Evolutionary conservation across 2,888 invertebrate species (phyloP), one percentile per base, ranked within the genome.

Genomic region (Fragum sueziense): DNA sequence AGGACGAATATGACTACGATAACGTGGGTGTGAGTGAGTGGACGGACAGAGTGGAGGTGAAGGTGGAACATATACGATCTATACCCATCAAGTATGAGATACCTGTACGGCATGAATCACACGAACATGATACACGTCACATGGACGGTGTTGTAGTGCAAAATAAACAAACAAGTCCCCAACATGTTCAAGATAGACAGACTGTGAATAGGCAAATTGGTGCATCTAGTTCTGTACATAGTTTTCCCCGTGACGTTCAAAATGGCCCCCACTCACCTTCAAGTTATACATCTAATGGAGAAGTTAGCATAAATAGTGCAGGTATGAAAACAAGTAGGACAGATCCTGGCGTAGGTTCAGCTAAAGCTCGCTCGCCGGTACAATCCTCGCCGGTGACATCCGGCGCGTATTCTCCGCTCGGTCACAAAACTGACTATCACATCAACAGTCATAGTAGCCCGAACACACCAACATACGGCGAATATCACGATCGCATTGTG

Each of bases 121-220:
- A 86, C 2, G 70, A 80, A n/a, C 87, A 83, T 76, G 86, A 85
- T 74, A 87, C 88, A 1, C 87, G 87, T 41, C 85, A 88, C 11
- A 75, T 74, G 22, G 78, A 76, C 27, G 75, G 72, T 22, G 52
- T 37, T 14, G 54, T 67, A 25, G 34, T 37, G 14, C 76, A 74
- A 3, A 27, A 73, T 1, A 74, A 72, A 47, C 74, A 81, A 57
- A 71, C 73, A 17, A 82, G 76, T 76, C 31, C 79, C n/a, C 74
- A 82, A 41, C 51, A 81, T 20, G 34, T 33, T 25, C 76, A 77
- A 25, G 69, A 75, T 27, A 74, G 67, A 37, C 61, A 72, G 7
- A 47, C 51, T 2, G 70, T 74, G 17, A 79, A 74, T 7, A 74
- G 74, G 37, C 68, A 69, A 27, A 22, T 52, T 33, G 67, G 74